Conservation (phyloP, 2,888 invertebrate species). For the Parelbella ahira region DNA sequence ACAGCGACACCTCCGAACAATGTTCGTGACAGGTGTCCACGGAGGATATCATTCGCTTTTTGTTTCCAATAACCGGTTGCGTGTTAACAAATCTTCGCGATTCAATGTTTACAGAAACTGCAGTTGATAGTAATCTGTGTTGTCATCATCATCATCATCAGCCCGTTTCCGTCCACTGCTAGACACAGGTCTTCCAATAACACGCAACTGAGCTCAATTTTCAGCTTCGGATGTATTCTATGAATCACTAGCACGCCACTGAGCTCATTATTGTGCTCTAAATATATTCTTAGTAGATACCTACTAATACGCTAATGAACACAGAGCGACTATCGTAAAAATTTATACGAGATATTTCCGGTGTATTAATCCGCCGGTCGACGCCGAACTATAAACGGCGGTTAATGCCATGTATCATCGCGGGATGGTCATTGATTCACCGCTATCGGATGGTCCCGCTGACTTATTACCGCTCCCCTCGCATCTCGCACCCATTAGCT, state of each 20-base stretch:
- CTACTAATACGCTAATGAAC: conserved; percentile 33
- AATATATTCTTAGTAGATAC: too few relatives aligned
- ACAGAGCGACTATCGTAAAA: conserved; percentile 39
- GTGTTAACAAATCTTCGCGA: too few relatives aligned
- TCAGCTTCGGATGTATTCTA: too few relatives aligned
- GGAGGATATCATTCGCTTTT: conserved; percentile 31
- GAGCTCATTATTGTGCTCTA: too few relatives aligned
- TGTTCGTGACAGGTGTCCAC: conserved; percentile 68
- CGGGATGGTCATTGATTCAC: conserved; percentile 75
- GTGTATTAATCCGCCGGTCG: conserved; percentile 65
- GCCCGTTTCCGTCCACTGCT: too few relatives aligned
- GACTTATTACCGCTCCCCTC: conserved; percentile 71
- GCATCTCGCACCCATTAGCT: conserved; percentile 60
- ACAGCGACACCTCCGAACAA: conserved; percentile 45
- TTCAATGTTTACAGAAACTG: too few relatives aligned
- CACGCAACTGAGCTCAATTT: too few relatives aligned
- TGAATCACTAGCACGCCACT: too few relatives aligned
- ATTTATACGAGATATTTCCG: conserved; percentile 65
- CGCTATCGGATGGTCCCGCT: conserved; percentile 64
- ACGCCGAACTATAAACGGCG: conserved; percentile 73
- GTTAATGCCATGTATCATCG: conserved; percentile 76
- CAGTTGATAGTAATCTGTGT: too few relatives aligned
- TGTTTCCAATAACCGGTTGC: too few relatives aligned
- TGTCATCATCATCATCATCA: too few relatives aligned
- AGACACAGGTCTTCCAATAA: too few relatives aligned